These are phyloP conservation scores for Narcine bancroftii DNA, from an alignment of 2,113 vertebrate genomes.

Conservation along the genomic window DNA sequence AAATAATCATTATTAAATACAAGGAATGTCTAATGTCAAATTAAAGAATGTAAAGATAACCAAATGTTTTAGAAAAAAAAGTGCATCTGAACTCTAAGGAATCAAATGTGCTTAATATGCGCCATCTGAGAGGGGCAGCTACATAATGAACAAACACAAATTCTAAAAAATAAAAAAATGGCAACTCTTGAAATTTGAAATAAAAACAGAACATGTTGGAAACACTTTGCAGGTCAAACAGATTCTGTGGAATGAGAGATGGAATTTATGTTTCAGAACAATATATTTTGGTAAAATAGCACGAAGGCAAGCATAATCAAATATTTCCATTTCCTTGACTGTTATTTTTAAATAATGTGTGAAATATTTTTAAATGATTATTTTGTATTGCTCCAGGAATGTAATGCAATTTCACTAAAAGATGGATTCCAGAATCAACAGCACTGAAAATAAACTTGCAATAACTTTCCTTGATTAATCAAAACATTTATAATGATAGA, in stretches of 20 bases:
- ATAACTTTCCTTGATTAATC: neutral
- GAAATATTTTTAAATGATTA: neutral
- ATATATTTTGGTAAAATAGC: neutral
- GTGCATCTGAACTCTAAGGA: neutral
- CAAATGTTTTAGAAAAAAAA: neutral
- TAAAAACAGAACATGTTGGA: no score
- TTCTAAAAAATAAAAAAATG: neutral
- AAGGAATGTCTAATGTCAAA: no score
- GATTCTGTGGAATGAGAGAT: no score
- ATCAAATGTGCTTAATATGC: neutral
- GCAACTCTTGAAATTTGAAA: no score
- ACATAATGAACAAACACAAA: neutral
- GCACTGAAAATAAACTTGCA: neutral
- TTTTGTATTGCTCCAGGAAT: neutral
- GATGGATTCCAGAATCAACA: neutral
- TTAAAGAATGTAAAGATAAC: no score
- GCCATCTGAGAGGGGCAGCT: neutral
- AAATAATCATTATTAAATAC: neutral
- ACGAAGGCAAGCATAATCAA: neutral
- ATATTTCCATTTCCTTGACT: neutral
- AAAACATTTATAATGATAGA: neutral
- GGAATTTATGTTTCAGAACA: no score
- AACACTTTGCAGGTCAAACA: no score
- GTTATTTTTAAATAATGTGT: neutral
- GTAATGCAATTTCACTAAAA: neutral